These are phyloP conservation scores for Augochlorella aurata DNA, from an alignment of 2,888 invertebrate genomes.

Conservation along the genomic window DNA sequence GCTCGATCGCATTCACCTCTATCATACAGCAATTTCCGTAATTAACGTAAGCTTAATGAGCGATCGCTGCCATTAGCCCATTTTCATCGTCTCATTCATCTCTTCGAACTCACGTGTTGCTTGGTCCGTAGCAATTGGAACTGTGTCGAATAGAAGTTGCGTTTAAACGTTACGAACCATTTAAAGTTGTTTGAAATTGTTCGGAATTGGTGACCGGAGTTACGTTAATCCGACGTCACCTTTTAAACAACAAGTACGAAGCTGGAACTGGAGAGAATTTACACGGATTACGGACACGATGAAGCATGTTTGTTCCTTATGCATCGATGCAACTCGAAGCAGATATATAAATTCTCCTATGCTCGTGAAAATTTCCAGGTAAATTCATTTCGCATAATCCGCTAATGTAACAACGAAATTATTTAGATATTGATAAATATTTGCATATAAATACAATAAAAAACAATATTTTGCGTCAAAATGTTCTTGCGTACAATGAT, in stretches of 20 bases:
- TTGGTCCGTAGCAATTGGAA: background rate
- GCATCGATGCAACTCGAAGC: background rate
- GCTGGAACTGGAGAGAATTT: background rate
- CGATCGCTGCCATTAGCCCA: conserved; percentile 55
- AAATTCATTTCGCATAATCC: too few species aligned
- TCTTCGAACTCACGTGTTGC: background rate
- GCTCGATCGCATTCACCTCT: conserved; percentile 20
- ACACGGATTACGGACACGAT: background rate
- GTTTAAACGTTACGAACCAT: conserved; percentile 3
- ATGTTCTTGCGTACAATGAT: too few species aligned
- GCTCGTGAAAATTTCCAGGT: background rate
- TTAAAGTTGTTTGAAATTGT: background rate
- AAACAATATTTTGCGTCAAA: too few species aligned
- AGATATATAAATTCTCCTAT: background rate
- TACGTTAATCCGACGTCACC: background rate
- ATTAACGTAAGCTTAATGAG: conserved; percentile 55
- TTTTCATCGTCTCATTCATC: conserved; percentile 47
- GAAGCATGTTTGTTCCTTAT: background rate
- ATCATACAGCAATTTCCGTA: conserved; percentile 49
- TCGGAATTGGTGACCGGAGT: background rate
- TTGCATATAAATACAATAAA: too few species aligned
- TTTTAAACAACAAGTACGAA: background rate
- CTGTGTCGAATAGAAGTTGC: background rate
- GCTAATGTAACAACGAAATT: too few species aligned
- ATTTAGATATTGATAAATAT: too few species aligned